phyloP scores from a whole-genome alignment of 2,888 invertebrate species.

The Acrobasis consociella region DNA sequence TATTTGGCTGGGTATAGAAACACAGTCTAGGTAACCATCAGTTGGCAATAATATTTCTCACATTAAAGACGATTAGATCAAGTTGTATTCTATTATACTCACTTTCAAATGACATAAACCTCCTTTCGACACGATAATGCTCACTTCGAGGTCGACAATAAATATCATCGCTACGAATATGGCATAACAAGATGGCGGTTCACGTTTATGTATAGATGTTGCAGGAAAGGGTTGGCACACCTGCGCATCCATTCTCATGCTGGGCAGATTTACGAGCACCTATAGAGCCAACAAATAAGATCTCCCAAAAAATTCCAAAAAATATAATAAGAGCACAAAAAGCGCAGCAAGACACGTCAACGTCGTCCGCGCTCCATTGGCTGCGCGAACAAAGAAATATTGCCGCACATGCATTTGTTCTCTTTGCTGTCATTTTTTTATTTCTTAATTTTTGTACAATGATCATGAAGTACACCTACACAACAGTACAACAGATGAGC shows the following conservation, averaged over 20 bases:
- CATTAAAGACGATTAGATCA: background rate
- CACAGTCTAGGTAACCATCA: too few relatives aligned
- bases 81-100: slow-evolving; percentile 7
- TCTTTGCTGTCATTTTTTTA: slow-evolving; percentile 46
- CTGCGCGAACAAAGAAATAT: slow-evolving; percentile 77
- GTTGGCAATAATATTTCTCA: too few relatives aligned
- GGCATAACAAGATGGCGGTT: slow-evolving; percentile 26
- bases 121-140: slow-evolving; percentile 12
- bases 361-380: slow-evolving; percentile 73
- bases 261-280: slow-evolving; percentile 70
- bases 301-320: slow-evolving; percentile 76
- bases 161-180: slow-evolving; percentile 17
- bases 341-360: slow-evolving; percentile 73
- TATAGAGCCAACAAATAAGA: slow-evolving; percentile 79
- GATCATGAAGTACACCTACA: background rate
- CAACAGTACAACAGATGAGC: background rate
- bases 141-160: slow-evolving; percentile 15
- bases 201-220: slow-evolving; percentile 31
- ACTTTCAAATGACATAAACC: slow-evolving; percentile 19
- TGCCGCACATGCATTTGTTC: slow-evolving; percentile 67
- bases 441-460: slow-evolving; percentile 27
- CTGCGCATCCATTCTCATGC: slow-evolving; percentile 69
- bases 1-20: too few relatives aligned
- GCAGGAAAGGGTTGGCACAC: slow-evolving; percentile 72
- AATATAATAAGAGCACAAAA: slow-evolving; percentile 79